These are phyloP conservation scores for Nysson spinosus DNA, from an alignment of 2,888 invertebrate species.

Conservation along the genomic window DNA sequence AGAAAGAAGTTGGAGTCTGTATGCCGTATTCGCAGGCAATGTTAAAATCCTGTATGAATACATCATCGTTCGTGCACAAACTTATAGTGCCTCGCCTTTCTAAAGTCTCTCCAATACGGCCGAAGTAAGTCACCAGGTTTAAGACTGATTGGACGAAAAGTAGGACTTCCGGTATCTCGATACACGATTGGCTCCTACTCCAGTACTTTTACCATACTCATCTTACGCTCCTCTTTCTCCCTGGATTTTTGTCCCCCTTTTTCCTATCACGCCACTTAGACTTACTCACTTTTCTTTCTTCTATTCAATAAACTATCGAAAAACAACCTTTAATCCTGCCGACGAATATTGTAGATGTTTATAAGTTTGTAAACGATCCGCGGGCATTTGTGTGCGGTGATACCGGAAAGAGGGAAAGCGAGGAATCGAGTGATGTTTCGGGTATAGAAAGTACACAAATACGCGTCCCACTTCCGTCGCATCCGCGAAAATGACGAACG, in stretches of 20 bases:
- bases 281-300: no score
- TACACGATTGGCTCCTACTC: constrained; percentile 50
- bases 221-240: constrained; percentile 19
- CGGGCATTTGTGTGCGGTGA: no score
- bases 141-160: constrained; percentile 62
- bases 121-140: constrained; percentile 61
- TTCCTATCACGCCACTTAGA: no score
- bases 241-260: constrained; percentile 26
- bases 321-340: no score
- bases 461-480: constrained; percentile 51
- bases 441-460: constrained; percentile 44
- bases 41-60: constrained; percentile 32
- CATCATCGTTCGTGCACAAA: constrained; percentile 44
- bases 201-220: constrained; percentile 17
- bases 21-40: constrained; percentile 11
- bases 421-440: constrained; percentile 19
- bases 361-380: no score
- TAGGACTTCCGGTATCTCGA: constrained; percentile 52
- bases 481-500: constrained; percentile 51
- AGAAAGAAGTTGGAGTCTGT: no score
- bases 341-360: no score
- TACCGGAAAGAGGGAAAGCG: background rate
- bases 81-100: constrained; percentile 69
- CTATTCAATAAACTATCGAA: no score
- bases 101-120: constrained; percentile 60